phyloP scores from a whole-genome alignment of 2,797 vertebrate species.

The Poecilia wingei region DNA sequence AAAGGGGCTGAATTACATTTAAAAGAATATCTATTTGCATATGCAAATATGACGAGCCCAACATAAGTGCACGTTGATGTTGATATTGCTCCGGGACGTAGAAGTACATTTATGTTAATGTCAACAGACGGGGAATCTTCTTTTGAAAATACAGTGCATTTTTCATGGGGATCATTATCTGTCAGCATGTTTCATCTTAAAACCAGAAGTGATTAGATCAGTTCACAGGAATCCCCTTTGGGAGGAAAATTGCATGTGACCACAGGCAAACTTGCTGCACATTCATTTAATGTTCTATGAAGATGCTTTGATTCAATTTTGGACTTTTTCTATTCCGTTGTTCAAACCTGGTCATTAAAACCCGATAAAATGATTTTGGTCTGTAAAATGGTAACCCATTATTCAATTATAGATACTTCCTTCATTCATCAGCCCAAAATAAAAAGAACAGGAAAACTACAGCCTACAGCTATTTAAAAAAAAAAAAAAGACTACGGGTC shows the following conservation, averaged over 20 bases:
- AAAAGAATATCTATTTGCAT: constrained; percentile 70
- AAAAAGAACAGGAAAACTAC: not conserved
- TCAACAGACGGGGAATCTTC: constrained; percentile 73
- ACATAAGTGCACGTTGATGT: constrained; percentile 75
- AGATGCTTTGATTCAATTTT: constrained; percentile 71
- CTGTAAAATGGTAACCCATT: not conserved
- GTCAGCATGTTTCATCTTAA: constrained; percentile 73
- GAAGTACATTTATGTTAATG: constrained; percentile 81
- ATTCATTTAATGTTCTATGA: constrained; percentile 74
- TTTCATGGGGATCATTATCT: constrained; percentile 81
- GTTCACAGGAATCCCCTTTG: constrained; percentile 72
- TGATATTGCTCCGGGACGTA: constrained; percentile 78
- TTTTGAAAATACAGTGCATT: constrained; percentile 76
- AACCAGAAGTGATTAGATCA: constrained; percentile 73
- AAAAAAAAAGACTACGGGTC: not conserved
- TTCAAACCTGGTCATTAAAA: constrained; percentile 24
- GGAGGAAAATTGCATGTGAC: constrained; percentile 70
- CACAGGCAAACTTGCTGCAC: constrained; percentile 72
- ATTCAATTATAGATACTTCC: not conserved
- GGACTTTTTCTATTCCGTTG: constrained; percentile 50
- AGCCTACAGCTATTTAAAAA: not conserved
- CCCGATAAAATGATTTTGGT: constrained; percentile 2
- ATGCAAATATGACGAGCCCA: constrained; percentile 76
- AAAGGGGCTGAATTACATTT: constrained; percentile 71
- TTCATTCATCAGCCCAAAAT: not conserved